Percentiles rank a stretch among this genome's conserved stretches.
phyloP scores from a whole-genome alignment of 2,888 invertebrate genomes.

The Cyaniris semiargus region DNA sequence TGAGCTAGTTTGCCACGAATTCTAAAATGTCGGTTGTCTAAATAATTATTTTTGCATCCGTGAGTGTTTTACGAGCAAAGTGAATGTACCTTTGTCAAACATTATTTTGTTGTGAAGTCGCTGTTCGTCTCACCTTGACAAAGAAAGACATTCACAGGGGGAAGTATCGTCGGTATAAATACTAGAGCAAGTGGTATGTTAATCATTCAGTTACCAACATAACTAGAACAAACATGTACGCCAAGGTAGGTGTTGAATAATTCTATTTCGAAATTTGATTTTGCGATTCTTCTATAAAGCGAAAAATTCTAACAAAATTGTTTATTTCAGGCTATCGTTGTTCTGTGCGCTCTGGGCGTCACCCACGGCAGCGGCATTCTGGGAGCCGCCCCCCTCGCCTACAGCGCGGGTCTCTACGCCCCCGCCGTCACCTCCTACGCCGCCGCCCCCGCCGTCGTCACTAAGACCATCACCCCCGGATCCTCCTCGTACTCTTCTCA shows the following conservation, averaged over 20 bases:
- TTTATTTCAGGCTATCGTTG: constrained; percentile 71
- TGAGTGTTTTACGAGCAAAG: not conserved
- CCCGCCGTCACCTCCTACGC: constrained; percentile 74
- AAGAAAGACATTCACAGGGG: constrained; percentile 71
- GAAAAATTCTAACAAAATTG: constrained; percentile 23
- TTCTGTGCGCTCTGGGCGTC: constrained; percentile 81
- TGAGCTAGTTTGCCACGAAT: too few species aligned
- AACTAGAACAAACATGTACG: constrained; percentile 76
- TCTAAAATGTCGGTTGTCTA: too few species aligned
- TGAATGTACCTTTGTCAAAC: constrained; percentile 11
- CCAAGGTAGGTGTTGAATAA: constrained; percentile 61
- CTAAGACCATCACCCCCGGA: constrained; percentile 63
- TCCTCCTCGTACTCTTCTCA: constrained; percentile 50
- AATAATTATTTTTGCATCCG: constrained; percentile 3
- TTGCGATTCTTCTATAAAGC: not conserved
- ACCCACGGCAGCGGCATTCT: constrained; percentile 78
- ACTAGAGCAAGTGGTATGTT: constrained; percentile 65
- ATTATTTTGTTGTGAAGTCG: constrained; percentile 16
- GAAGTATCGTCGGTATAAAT: constrained; percentile 68
- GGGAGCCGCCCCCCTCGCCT: constrained; percentile 42
- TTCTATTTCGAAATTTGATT: not conserved
- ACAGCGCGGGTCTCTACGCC: constrained; percentile 51
- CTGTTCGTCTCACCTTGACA: constrained; percentile 66
- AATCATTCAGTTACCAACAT: constrained; percentile 78
- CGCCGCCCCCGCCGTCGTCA: constrained; percentile 50